Evolutionary conservation across 2,113 vertebrate species (phyloP).

Genomic region (Cebus imitator): DNA sequence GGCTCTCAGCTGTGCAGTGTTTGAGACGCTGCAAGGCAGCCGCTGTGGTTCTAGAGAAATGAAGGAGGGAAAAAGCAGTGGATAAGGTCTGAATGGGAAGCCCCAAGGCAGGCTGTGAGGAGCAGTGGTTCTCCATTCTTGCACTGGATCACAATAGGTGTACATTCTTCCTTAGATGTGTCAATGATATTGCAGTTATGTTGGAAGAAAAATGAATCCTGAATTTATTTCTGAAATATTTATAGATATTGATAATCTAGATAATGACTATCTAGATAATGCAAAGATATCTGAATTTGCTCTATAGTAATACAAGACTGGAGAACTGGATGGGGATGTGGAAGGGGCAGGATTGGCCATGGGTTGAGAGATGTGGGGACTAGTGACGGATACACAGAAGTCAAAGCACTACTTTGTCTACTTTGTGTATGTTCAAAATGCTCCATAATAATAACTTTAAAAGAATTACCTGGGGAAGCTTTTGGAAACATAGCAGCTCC

Average conservation of each 20-base stretch:
- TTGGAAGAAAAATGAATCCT: not conserved
- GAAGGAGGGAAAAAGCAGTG: too few relatives aligned
- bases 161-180: not conserved
- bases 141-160: not conserved
- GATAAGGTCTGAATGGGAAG: not conserved
- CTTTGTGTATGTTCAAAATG: not conserved
- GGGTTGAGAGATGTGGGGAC: not conserved
- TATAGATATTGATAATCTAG: not conserved
- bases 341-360: too few relatives aligned
- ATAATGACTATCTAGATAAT: not conserved
- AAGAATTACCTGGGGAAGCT: not conserved
- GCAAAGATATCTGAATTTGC: not conserved
- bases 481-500: not conserved
- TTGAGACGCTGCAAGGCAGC: not conserved
- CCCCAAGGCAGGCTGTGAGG: fast-evolving
- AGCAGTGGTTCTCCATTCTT: not conserved
- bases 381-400: not conserved
- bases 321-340: too few relatives aligned
- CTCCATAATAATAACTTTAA: not conserved
- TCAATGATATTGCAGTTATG: not conserved
- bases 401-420: not conserved
- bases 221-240: not conserved
- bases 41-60: not conserved
- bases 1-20: not conserved
- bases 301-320: not conserved